Evolutionary conservation across 2,888 invertebrate genomes (phyloP).

Genomic region (Heliconius aoede): DNA sequence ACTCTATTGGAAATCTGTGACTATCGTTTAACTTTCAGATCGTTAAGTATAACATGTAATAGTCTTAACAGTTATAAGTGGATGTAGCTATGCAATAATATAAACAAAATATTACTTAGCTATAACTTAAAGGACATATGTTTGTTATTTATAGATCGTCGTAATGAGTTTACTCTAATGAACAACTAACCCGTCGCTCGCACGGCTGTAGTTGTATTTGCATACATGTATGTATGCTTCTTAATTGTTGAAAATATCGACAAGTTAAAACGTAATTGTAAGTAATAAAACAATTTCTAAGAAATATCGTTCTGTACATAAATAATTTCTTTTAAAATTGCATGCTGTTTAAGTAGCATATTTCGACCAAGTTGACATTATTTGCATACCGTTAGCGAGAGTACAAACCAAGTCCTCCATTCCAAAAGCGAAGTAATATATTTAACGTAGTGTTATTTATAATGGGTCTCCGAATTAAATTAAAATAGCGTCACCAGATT

Average conservation of each 20-base stretch:
- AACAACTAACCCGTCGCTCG: too few species aligned
- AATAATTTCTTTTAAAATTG: conserved; percentile 50
- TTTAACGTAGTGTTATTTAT: conserved; percentile 65
- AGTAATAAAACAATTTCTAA: neutral
- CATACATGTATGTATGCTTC: neutral
- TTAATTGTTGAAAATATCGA: neutral
- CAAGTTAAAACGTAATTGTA: neutral
- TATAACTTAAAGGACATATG: neutral
- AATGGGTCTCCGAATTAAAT: conserved; percentile 73
- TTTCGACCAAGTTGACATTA: conserved; percentile 47
- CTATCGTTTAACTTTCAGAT: conserved; percentile 37
- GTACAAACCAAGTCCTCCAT: conserved; percentile 70
- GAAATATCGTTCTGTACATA: neutral
- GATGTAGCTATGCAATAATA: neutral
- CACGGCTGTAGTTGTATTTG: neutral
- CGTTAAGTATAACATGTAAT: conserved; percentile 46
- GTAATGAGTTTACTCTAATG: neutral
- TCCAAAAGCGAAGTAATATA: conserved; percentile 72
- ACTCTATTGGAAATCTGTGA: conserved; percentile 57
- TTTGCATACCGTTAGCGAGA: conserved; percentile 69
- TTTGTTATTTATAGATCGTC: neutral
- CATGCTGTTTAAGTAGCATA: conserved; percentile 61
- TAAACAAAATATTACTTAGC: neutral
- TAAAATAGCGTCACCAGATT: conserved; percentile 72
- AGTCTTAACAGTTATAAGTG: conserved; percentile 43